Evolutionary conservation across 2,888 invertebrate genomes (phyloP).

Genomic region (Cheilosia grossa): DNA sequence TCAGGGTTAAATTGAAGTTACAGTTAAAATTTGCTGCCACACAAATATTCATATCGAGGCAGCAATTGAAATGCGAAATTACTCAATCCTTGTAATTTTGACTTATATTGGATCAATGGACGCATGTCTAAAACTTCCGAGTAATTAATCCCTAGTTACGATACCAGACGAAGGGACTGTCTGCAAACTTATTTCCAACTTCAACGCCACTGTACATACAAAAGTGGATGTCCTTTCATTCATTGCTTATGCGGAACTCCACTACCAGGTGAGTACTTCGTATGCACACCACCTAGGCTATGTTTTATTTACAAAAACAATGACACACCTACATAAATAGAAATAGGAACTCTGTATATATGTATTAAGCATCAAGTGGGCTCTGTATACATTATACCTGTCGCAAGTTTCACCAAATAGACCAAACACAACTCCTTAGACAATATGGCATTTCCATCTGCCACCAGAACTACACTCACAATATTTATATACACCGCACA

Average conservation of each 20-base stretch:
- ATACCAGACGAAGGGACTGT: neutral
- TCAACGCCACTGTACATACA: constrained; percentile 3
- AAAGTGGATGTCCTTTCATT: neutral
- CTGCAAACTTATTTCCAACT: constrained; percentile 1
- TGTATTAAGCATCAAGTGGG: constrained; percentile 44
- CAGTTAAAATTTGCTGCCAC: too few relatives aligned
- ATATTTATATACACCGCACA: neutral
- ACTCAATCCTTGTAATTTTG: neutral
- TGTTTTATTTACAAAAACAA: constrained; percentile 43
- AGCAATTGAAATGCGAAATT: neutral
- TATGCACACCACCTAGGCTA: neutral
- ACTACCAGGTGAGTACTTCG: too few relatives aligned
- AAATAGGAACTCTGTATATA: neutral
- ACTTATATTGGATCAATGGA: neutral
- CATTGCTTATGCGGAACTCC: neutral
- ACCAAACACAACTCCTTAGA: constrained; percentile 30
- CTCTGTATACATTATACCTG: constrained; percentile 30
- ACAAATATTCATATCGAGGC: neutral
- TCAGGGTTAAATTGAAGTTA: too few relatives aligned
- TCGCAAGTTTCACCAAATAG: constrained; percentile 27
- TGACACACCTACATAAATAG: neutral
- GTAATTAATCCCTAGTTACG: neutral
- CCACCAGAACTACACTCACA: constrained; percentile 22
- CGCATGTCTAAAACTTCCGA: neutral
- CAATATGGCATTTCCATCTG: constrained; percentile 15